Evolutionary conservation across 53 echinoderm and acorn worm species (phyloP), one percentile per base, ranked within the genome.

Genomic region (Pentamera pediparva): DNA sequence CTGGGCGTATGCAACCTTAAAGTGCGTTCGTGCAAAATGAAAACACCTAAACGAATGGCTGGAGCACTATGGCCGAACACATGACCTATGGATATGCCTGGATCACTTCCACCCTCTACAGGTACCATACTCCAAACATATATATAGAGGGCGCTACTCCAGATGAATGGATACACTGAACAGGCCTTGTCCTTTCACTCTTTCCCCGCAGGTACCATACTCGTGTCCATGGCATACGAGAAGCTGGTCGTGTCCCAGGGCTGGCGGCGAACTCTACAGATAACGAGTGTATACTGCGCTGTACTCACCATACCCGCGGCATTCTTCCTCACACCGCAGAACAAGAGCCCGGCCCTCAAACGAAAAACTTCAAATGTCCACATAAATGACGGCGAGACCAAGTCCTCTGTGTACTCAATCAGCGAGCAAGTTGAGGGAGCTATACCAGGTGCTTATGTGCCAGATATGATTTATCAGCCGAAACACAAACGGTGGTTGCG

Each of bases 221-320:
- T 39, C 40, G 34, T 64, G 6, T 21, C 65, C 6, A 22, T 64
- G 39, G 21, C 39, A 13, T 64, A 64, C 65, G 65, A 64, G 39
- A 64, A 4, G 25, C 33, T 64, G 24, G 26, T 64, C 20, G 38
- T 36, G 6, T 7, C 27, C 25, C 24, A 39, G 5, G 65, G 40
- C 37, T 64, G 65, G 65, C 37, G 65, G 27, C 11, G 27, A n/a
- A 13, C 39, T 11, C 26, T 64, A 35, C 65, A 64, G 35, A 39
- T 64, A 6, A 64, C 38, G 21, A 39, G 13, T 2, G 65, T 2
- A 4, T 64, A 39, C 39, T 37, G 25, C 2, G 4, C 39, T 3
- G 36, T 39, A 6, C 25, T 64, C 26, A 12, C 65, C 33, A 22
- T 64, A 5, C 65, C 65, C n/a, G 5, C 39, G 11, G n/a, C 65